These are phyloP conservation scores for Vollenhovia emeryi DNA, from an alignment of 1,140 invertebrate genomes.

Conservation along the genomic window DNA sequence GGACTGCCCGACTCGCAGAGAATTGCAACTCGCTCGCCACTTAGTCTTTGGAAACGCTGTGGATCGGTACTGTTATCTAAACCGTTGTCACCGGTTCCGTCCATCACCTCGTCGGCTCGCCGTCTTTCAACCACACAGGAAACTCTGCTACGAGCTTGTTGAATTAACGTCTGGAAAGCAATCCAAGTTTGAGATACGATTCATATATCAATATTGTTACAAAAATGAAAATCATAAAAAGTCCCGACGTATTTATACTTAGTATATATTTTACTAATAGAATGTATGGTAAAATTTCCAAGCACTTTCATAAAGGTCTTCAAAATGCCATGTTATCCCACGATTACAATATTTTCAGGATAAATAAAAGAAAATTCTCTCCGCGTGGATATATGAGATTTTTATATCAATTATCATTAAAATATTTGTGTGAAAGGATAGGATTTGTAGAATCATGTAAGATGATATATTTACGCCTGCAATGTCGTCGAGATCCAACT, in stretches of 20 bases:
- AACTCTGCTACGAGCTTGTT: constrained; percentile 88
- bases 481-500: constrained; percentile 92
- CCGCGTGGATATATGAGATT: neutral
- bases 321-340: too few relatives aligned
- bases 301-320: too few relatives aligned
- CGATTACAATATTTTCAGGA: too few relatives aligned
- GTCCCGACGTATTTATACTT: too few relatives aligned
- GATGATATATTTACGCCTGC: constrained; percentile 86
- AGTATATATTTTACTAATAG: too few relatives aligned
- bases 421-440: neutral
- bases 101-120: constrained; percentile 92
- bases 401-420: constrained; percentile 9
- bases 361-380: too few relatives aligned
- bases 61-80: constrained; percentile 89
- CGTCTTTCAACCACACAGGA: constrained; percentile 95
- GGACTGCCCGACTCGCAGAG: constrained; percentile 92
- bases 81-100: constrained; percentile 85
- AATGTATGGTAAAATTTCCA: too few relatives aligned
- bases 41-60: constrained; percentile 89
- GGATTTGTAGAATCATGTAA: neutral
- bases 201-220: neutral
- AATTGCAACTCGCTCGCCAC: constrained; percentile 94
- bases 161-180: constrained; percentile 77
- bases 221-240: neutral
- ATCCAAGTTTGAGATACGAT: neutral